Evolutionary conservation across 2,888 invertebrate species (phyloP).

Genomic region (Brachypalpus laphriformis): DNA sequence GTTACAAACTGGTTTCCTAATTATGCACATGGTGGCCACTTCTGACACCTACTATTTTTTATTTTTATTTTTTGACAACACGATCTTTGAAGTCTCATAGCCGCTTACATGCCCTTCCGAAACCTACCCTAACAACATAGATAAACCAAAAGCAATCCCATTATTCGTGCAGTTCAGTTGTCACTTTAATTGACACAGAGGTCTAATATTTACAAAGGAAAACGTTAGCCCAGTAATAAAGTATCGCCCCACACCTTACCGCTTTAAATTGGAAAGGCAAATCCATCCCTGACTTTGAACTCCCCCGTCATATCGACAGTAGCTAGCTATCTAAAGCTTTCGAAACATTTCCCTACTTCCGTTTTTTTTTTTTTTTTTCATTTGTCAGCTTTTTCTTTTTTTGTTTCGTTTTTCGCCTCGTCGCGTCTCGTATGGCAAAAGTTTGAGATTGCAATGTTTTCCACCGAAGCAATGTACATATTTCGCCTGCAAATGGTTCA

Average conservation of each 20-base stretch:
- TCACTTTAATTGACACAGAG: background rate
- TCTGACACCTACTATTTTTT: background rate
- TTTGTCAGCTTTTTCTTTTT: conserved; percentile 8
- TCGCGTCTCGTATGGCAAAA: conserved; percentile 32
- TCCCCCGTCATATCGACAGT: conserved; percentile 30
- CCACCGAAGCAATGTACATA: conserved; percentile 50
- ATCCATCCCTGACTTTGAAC: conserved; percentile 42
- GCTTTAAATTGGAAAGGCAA: background rate
- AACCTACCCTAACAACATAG: no score
- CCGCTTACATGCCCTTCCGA: no score
- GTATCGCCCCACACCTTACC: background rate
- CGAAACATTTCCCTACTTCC: conserved; percentile 47
- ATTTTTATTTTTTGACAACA: no score
- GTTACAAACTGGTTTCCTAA: no score
- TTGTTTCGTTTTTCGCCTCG: conserved; percentile 35
- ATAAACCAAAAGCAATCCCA: no score
- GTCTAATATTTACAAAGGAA: background rate
- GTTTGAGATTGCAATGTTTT: conserved; percentile 54
- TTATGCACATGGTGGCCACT: background rate
- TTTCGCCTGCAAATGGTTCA: conserved; percentile 48
- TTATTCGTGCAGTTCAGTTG: background rate
- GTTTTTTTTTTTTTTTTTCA: conserved; percentile 23
- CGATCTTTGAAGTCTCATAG: no score
- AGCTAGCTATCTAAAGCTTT: background rate
- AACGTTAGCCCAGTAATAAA: background rate